phyloP scores from a whole-genome alignment of 2,888 invertebrate genomes.

The Andricus quercusramuli region DNA sequence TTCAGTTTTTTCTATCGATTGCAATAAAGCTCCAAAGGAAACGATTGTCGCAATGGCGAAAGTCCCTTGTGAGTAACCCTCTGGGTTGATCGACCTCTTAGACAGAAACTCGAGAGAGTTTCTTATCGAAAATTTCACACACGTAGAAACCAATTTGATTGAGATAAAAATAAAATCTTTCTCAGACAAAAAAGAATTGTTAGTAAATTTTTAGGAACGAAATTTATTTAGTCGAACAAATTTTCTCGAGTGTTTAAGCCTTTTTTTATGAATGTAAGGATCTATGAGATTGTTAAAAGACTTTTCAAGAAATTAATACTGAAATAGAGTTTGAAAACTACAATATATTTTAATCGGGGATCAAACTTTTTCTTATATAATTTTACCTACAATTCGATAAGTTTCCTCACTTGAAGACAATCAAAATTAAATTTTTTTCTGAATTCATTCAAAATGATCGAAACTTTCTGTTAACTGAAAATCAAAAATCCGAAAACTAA shows the following conservation, averaged over 20 bases:
- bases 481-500: too few relatives aligned
- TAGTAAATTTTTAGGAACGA: not conserved
- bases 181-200: not conserved
- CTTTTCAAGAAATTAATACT: too few relatives aligned
- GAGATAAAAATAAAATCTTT: constrained; percentile 25
- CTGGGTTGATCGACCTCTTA: constrained; percentile 37
- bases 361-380: not conserved
- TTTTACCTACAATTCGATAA: not conserved
- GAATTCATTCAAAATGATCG: too few relatives aligned
- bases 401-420: too few relatives aligned
- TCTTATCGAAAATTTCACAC: constrained; percentile 39
- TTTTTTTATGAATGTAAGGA: not conserved
- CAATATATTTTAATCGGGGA: too few relatives aligned
- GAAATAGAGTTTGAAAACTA: not conserved
- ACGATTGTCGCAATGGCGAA: constrained; percentile 41
- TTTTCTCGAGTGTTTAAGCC: not conserved
- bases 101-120: constrained; percentile 25
- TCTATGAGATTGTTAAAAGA: not conserved
- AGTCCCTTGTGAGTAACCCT: constrained; percentile 35
- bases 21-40: constrained; percentile 22
- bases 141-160: constrained; percentile 27
- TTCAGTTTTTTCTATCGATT: not conserved
- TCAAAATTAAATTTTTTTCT: too few relatives aligned
- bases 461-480: too few relatives aligned
- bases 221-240: not conserved